These are phyloP conservation scores for Ameiurus melas DNA, from an alignment of 2,113 vertebrate species.

Conservation along the genomic window DNA sequence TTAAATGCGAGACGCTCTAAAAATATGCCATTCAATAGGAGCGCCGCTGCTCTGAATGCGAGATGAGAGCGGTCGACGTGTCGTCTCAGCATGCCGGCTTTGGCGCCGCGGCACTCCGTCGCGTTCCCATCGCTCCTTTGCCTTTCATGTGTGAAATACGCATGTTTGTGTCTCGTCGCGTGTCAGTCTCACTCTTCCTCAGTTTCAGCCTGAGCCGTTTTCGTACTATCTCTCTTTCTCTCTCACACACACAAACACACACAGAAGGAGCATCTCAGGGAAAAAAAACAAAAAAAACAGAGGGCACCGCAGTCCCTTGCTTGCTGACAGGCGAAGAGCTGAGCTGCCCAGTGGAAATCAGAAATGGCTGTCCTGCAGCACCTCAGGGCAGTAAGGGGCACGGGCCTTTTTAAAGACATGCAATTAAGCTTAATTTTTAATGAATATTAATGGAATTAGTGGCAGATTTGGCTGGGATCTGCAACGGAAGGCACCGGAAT, in stretches of 20 bases:
- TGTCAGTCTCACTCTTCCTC: slow-evolving; percentile 29
- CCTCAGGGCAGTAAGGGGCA: slow-evolving; percentile 36
- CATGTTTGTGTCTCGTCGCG: slow-evolving; percentile 39
- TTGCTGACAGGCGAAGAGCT: slow-evolving; percentile 40
- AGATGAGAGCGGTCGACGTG: slow-evolving; percentile 41
- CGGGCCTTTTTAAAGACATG: slow-evolving; percentile 64
- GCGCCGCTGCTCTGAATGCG: slow-evolving; percentile 31
- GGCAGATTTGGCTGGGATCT: slow-evolving; percentile 75
- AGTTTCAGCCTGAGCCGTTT: not conserved
- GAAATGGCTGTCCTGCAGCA: slow-evolving; percentile 45
- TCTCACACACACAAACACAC: not conserved
- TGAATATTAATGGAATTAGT: slow-evolving; percentile 81
- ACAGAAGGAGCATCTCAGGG: not conserved
- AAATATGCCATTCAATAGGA: slow-evolving; percentile 34
- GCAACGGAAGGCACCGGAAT: slow-evolving; percentile 69
- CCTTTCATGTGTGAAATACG: slow-evolving; percentile 46
- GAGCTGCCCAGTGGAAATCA: slow-evolving; percentile 54
- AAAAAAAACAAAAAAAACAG: not conserved
- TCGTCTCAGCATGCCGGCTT: slow-evolving; percentile 32
- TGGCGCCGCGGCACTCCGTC: slow-evolving; percentile 31
- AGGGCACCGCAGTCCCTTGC: not conserved
- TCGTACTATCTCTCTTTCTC: not conserved
- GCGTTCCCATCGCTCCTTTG: slow-evolving; percentile 20
- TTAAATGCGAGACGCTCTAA: slow-evolving; percentile 39
- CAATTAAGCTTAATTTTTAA: slow-evolving; percentile 83